Evolutionary conservation across 2,113 vertebrate genomes (phyloP), one percentile per base, ranked within the genome.

Genomic region (Lepidothrix coronata): DNA sequence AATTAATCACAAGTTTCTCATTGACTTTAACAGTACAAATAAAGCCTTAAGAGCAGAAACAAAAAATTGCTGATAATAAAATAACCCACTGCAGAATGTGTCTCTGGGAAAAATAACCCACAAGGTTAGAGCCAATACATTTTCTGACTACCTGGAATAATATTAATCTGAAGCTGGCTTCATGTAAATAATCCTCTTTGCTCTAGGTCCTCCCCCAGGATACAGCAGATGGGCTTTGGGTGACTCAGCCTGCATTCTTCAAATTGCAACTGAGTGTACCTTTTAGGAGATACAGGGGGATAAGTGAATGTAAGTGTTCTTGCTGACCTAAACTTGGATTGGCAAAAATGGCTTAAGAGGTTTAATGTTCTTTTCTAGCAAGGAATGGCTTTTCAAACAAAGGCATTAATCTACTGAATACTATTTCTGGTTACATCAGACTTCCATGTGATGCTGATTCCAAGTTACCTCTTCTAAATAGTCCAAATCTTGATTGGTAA

Each of bases 101-200:
- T 44, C 43, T 88, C 70, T 14, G n/a, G 27, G 12, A 49, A 52
- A 62, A 80, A 65, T 25, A 18, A 20, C 4, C 10, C 41, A 75
- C 52, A 30, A 14, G 25, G 44, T 68, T 85, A 81, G 61, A 89
- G 48, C 12, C 22, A 81, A 78, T 68, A 81, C 22, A 81, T 81
- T 96, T 95, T 82, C 85, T 91, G 62, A 62, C 66, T 91, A 63
- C 51, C 51, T 92, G 49, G 14, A 96, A 96, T 55, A 91, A 89
- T 68, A 93, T 81, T 95, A 96, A 93, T 77, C 91, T 86, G 88
- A 94, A 93, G 41, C 75, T 84, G 30, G 43, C 48, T 93, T 91
- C 90, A 84, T 48, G 46, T 37, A 91, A 93, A 85, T 93, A 94
- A 96, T 94, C 83, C 49, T 68, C 85, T 96, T 97, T 94, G 88